Conservation (phyloP, 2,888 invertebrate species). For the Hirtodrosophila cameraria region DNA sequence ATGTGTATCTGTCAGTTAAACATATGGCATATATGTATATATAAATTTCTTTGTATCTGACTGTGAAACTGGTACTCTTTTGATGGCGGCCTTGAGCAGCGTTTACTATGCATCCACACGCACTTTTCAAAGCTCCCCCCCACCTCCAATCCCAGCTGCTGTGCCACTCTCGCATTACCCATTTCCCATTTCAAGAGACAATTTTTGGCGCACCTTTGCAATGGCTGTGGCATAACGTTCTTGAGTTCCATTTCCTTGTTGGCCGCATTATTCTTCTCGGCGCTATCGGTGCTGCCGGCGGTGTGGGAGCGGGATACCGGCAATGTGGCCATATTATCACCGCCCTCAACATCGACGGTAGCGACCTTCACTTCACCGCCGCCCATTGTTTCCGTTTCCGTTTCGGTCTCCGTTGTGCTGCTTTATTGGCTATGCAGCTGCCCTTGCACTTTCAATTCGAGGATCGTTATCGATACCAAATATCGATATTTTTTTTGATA, state of each 20-base stretch:
- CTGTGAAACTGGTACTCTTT: constrained; percentile 39
- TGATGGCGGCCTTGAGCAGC: constrained; percentile 58
- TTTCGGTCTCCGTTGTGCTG: constrained; percentile 73
- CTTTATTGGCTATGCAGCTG: constrained; percentile 35
- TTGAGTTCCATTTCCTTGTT: constrained; percentile 95
- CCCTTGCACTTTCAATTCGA: constrained; percentile 1
- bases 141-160: neutral
- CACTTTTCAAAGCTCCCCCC: constrained; percentile 6
- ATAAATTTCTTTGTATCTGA: constrained; percentile 11
- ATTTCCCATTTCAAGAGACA: neutral
- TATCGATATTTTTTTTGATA: constrained; percentile 25
- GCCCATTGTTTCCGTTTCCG: constrained; percentile 85
- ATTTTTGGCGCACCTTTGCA: constrained; percentile 88
- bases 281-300: constrained; percentile 89
- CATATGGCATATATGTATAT: constrained; percentile 6
- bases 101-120: constrained; percentile 22
- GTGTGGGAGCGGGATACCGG: constrained; percentile 91
- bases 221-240: constrained; percentile 92
- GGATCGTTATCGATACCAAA: too few relatives aligned
- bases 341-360: constrained; percentile 93
- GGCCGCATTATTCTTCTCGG: constrained; percentile 92
- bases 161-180: neutral
- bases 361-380: constrained; percentile 94
- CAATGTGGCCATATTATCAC: constrained; percentile 95
- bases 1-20: constrained; percentile 44